Base-by-base conservation (phyloP, 2,888 invertebrate genomes). In the Zonitis immaculata region DNA sequence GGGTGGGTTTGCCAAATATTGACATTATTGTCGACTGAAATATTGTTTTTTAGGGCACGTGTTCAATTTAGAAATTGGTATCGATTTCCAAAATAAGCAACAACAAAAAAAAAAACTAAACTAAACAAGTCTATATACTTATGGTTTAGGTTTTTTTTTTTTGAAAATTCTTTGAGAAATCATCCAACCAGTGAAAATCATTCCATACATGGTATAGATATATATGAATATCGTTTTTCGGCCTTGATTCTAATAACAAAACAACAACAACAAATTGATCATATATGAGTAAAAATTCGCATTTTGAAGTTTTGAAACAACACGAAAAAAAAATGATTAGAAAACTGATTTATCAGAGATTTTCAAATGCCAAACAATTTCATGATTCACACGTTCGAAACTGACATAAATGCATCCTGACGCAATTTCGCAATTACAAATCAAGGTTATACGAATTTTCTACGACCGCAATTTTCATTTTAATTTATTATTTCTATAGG, bases 51-150 rank as follows among this genome's bases (percentile, higher is more conserved):
- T 65, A 62, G 66, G 66, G 62, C 65, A 66, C 59, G 65, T 62
- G 66, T 67, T 69, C 70, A 70, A 70, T 71, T 70, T 71, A 69
- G 69, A 69, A 69, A 71, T 70, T 69, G 70, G 61, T 71, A 70
- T 71, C 67, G 69, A 71, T 71, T 68, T 59, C 54, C 8, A 11
- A 35, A 35, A 35, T 35, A 9, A 35, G 2, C n/a, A n/a, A n/a
- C n/a, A n/a, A n/a, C n/a, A n/a, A n/a, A n/a, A n/a, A n/a, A n/a
- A n/a, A n/a, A n/a, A n/a, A n/a, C n/a, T n/a, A n/a, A n/a, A n/a
- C n/a, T n/a, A n/a, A n/a, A n/a, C n/a, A n/a, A n/a, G n/a, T n/a
- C n/a, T n/a, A n/a, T n/a, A n/a, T n/a, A n/a, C n/a, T n/a, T n/a
- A n/a, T n/a, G n/a, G n/a, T n/a, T n/a, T n/a, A n/a, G n/a, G n/a